phyloP scores from a whole-genome alignment of 2,888 invertebrate genomes.

The Tineola bisselliella region DNA sequence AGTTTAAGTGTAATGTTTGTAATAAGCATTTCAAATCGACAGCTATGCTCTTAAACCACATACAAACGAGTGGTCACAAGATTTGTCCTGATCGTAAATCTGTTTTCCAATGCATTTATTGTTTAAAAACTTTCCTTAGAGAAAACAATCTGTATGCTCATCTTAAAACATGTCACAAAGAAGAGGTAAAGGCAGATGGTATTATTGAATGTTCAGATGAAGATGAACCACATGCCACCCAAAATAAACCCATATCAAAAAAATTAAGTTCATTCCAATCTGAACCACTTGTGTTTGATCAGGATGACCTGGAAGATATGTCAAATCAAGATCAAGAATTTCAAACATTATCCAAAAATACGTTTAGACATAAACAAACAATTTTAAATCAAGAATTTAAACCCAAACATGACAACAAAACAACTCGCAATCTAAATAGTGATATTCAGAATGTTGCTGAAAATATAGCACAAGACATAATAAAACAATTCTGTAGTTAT shows the following conservation, averaged over 20 bases:
- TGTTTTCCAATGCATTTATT: conserved; percentile 75
- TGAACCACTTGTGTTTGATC: neutral
- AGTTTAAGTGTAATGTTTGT: conserved; percentile 67
- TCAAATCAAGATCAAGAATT: conserved; percentile 10
- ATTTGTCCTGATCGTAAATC: conserved; percentile 45
- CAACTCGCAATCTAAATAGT: neutral
- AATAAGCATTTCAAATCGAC: conserved; percentile 57
- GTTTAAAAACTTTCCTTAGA: conserved; percentile 76
- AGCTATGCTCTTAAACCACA: conserved; percentile 51
- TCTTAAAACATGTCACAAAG: conserved; percentile 72
- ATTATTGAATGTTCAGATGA: conserved; percentile 67
- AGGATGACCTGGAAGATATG: conserved; percentile 15
- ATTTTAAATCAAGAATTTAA: conserved; percentile 46
- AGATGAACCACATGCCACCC: conserved; percentile 22
- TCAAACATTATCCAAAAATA: conserved; percentile 16
- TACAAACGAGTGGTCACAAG: conserved; percentile 68
- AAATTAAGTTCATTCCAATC: neutral
- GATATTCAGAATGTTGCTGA: neutral
- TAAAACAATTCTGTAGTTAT: neutral
- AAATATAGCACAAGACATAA: neutral
- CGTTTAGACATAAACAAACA: conserved; percentile 32
- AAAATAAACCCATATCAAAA: neutral
- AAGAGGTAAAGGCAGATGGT: conserved; percentile 72
- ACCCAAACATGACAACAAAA: neutral
- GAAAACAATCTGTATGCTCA: conserved; percentile 77